Evolutionary conservation across 2,113 vertebrate genomes (phyloP).

Genomic region (Spheniscus mendiculus): DNA sequence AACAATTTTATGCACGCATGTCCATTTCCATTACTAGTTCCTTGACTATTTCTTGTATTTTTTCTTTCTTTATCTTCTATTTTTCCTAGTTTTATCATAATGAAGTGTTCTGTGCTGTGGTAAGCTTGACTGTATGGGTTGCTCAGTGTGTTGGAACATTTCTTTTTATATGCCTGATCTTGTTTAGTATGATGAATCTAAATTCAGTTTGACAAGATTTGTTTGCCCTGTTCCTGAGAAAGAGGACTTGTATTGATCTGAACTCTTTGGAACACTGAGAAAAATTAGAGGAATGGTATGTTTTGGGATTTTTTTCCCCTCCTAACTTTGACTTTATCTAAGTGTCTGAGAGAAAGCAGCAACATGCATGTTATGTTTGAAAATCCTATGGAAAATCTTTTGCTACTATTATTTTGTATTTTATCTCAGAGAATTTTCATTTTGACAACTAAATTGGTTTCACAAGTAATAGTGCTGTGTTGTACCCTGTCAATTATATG

Average conservation of each 20-base stretch:
- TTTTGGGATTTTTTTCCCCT: neutral
- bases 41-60: neutral
- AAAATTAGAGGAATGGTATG: neutral
- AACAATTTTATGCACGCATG: neutral
- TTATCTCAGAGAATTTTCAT: neutral
- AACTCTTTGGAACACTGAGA: neutral
- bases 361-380: neutral
- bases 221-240: neutral
- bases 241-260: neutral
- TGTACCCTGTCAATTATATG: neutral
- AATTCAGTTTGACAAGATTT: neutral
- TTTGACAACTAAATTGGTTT: neutral
- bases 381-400: neutral
- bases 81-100: neutral
- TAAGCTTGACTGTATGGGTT: neutral
- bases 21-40: neutral
- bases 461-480: neutral
- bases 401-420: neutral
- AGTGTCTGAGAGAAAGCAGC: neutral
- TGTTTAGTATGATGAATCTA: neutral
- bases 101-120: neutral
- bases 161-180: neutral
- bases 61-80: neutral
- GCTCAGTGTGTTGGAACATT: neutral
- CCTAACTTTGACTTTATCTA: neutral